Percentiles rank a stretch among this genome's conserved stretches.
Evolutionary conservation across 2,888 invertebrate genomes (phyloP).

Genomic region (Megalurothrips usitatus): DNA sequence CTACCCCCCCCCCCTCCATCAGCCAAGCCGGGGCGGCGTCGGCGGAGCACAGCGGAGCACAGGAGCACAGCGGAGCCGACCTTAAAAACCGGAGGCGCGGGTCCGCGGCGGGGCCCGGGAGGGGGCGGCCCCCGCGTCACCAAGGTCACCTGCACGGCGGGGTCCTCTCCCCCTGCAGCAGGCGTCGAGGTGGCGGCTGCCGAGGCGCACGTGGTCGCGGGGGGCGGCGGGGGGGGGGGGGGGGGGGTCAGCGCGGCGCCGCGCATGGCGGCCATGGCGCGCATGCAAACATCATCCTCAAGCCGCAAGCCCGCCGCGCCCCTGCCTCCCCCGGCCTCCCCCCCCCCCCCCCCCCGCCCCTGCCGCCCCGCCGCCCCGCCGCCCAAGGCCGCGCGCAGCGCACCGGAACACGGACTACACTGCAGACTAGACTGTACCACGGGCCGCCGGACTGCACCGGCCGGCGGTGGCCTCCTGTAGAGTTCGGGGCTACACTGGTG

Average conservation of each 20-base stretch:
- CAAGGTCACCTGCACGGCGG: not conserved
- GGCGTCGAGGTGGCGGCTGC: not conserved
- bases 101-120: too few relatives aligned
- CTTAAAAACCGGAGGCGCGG: too few relatives aligned
- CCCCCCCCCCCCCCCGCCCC: not conserved
- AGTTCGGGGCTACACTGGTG: too few relatives aligned
- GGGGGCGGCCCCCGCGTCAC: not conserved
- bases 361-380: not conserved
- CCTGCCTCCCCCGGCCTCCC: not conserved
- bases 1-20: too few relatives aligned
- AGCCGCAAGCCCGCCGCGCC: not conserved
- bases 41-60: too few relatives aligned
- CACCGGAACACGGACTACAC: too few relatives aligned
- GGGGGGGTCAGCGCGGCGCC: not conserved
- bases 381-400: not conserved
- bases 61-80: too few relatives aligned
- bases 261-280: not conserved
- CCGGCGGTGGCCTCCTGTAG: too few relatives aligned
- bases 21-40: too few relatives aligned
- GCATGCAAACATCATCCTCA: not conserved
- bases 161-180: not conserved
- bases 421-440: too few relatives aligned
- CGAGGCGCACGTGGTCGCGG: not conserved
- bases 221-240: not conserved
- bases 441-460: too few relatives aligned